Evolutionary conservation across 2,888 invertebrate genomes (phyloP).

Genomic region (Celastrina argiolus): DNA sequence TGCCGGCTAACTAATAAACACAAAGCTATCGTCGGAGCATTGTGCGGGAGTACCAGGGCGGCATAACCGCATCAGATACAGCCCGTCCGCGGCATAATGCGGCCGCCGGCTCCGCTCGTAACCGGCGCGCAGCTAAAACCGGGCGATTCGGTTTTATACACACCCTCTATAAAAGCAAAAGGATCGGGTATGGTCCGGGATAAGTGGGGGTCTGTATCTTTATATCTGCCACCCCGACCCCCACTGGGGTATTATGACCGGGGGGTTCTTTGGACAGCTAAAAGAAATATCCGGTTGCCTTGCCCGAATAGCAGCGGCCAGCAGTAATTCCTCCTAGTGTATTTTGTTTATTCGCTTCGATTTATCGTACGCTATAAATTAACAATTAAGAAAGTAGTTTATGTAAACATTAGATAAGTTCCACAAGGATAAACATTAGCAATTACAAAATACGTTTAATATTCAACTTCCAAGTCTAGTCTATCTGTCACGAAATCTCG

Average conservation of each 20-base stretch:
- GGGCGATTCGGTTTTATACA: conserved; percentile 77
- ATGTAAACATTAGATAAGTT: neutral
- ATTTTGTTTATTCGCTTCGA: conserved; percentile 64
- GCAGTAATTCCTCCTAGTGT: conserved; percentile 70
- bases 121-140: conserved; percentile 76
- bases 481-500: neutral
- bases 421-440: neutral
- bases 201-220: conserved; percentile 77
- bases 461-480: neutral
- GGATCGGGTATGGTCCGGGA: conserved; percentile 74
- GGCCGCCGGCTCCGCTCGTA: conserved; percentile 68
- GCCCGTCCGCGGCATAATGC: conserved; percentile 50
- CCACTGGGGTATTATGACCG: conserved; percentile 73
- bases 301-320: conserved; percentile 60
- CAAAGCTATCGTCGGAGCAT: conserved; percentile 57
- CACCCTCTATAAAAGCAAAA: conserved; percentile 78
- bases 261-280: conserved; percentile 77
- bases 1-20: conserved; percentile 52
- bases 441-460: neutral
- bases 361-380: conserved; percentile 15
- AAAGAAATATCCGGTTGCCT: conserved; percentile 77
- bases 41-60: conserved; percentile 63
- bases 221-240: conserved; percentile 73
- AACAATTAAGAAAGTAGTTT: conserved; percentile 31
- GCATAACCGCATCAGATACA: conserved; percentile 68